A percentile compares a stretch with the other conserved stretches of the same genome.
phyloP scores from a whole-genome alignment of 2,113 vertebrate genomes.

The Eptatretus burgeri region DNA sequence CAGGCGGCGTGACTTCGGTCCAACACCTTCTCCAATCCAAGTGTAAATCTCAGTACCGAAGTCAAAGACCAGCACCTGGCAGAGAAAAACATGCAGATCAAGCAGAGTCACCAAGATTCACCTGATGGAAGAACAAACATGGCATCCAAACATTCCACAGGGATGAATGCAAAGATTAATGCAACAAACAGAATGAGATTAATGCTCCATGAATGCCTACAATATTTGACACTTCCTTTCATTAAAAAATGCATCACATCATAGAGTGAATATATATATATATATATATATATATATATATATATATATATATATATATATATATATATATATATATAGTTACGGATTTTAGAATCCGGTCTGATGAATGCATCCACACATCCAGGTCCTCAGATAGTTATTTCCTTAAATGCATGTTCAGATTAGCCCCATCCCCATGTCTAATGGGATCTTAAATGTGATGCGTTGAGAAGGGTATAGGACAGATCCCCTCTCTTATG shows the following conservation, averaged over 20 bases:
- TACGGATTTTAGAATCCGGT: too few species aligned
- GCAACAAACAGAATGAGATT: too few species aligned
- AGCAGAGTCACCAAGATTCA: background rate
- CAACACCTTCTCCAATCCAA: slow-evolving; percentile 23
- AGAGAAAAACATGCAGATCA: background rate
- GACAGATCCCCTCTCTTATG: too few species aligned
- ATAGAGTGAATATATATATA: background rate
- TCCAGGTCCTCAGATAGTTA: too few species aligned
- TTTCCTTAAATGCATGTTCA: too few species aligned
- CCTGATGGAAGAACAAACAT: background rate
- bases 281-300: background rate
- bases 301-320: background rate
- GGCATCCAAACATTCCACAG: background rate
- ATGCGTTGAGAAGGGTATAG: too few species aligned
- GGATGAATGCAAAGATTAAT: background rate
- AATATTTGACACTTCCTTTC: background rate
- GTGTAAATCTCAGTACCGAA: slow-evolving; percentile 33
- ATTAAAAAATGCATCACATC: background rate
- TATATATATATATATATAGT: background rate
- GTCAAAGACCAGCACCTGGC: slow-evolving; percentile 27
- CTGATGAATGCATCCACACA: too few species aligned
- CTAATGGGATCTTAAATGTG: too few species aligned
- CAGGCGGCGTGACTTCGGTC: slow-evolving; percentile 15
- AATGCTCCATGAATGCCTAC: too few species aligned
- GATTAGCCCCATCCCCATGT: too few species aligned